These are phyloP conservation scores for Rhysida immarginata DNA, from an alignment of 1,140 invertebrate species.

Conservation along the genomic window DNA sequence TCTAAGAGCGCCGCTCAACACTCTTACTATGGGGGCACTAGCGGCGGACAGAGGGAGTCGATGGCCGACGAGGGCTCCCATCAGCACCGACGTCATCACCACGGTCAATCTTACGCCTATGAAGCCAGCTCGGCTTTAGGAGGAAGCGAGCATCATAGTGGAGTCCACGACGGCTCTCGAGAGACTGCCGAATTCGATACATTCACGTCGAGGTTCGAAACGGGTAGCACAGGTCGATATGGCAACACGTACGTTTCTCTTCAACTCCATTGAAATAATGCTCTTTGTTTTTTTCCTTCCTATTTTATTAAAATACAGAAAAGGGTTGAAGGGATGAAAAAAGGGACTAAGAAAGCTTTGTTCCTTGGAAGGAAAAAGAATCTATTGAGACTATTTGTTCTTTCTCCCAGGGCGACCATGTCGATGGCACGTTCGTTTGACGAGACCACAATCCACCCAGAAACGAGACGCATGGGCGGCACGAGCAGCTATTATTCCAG, in stretches of 20 bases:
- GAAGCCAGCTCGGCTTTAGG: background rate
- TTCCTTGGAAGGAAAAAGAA: too few relatives aligned
- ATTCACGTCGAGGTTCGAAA: constrained; percentile 1
- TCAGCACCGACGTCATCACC: too few relatives aligned
- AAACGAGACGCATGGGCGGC: background rate
- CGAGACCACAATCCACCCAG: constrained; percentile 9
- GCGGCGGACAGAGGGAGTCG: background rate
- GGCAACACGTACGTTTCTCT: background rate
- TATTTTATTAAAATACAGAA: too few relatives aligned
- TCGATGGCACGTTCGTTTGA: constrained; percentile 5
- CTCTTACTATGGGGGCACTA: background rate
- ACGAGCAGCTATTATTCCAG: constrained; percentile 5
- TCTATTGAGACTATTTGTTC: background rate
- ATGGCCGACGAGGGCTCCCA: background rate
- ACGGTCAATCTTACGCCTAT: too few relatives aligned
- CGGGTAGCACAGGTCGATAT: constrained; percentile 1
- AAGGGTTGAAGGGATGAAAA: too few relatives aligned
- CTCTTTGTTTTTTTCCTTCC: background rate
- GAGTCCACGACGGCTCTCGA: background rate
- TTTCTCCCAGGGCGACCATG: background rate
- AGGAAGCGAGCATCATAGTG: background rate
- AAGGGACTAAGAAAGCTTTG: too few relatives aligned
- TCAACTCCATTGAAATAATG: background rate
- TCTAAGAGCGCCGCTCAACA: background rate
- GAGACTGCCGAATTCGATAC: background rate